A percentile compares a stretch with the other conserved stretches of the same genome.
These are phyloP conservation scores for Catharus ustulatus DNA, from an alignment of 2,797 vertebrate genomes.

Conservation along the genomic window DNA sequence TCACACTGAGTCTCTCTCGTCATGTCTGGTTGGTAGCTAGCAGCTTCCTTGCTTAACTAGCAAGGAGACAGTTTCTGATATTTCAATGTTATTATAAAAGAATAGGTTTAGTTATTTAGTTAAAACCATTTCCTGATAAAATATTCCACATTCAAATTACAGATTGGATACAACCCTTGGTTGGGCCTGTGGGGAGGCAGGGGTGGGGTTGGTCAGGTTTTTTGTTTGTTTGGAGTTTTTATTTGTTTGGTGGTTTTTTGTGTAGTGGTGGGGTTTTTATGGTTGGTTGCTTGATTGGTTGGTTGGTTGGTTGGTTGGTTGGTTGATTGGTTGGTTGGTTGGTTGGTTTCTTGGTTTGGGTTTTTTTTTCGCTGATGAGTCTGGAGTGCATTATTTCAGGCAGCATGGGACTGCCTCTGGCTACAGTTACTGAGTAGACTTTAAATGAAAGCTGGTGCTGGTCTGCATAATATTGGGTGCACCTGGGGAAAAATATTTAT, in stretches of 20 bases:
- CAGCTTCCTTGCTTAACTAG: neutral
- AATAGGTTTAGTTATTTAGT: neutral
- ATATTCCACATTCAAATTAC: neutral
- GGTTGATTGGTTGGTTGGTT: neutral
- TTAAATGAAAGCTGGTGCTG: slow-evolving; percentile 53
- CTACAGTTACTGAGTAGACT: slow-evolving; percentile 28
- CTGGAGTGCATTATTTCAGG: slow-evolving; percentile 61
- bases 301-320: neutral
- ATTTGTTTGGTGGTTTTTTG: neutral
- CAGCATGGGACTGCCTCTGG: slow-evolving; percentile 40
- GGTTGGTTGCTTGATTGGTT: neutral
- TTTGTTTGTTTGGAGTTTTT: neutral
- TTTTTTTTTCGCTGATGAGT: neutral
- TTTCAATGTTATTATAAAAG: neutral
- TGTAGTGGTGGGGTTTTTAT: neutral
- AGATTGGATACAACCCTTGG: neutral
- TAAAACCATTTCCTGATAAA: slow-evolving; percentile 22
- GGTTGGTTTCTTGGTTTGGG: neutral
- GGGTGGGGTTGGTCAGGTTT: neutral
- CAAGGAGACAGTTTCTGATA: neutral
- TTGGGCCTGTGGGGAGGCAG: accelerated
- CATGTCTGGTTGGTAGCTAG: neutral
- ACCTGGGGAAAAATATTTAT: slow-evolving; percentile 64
- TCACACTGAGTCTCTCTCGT: neutral
- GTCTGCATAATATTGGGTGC: slow-evolving; percentile 46